Evolutionary conservation across 2,888 invertebrate genomes (phyloP).

Genomic region (Leptura quadrifasciata): DNA sequence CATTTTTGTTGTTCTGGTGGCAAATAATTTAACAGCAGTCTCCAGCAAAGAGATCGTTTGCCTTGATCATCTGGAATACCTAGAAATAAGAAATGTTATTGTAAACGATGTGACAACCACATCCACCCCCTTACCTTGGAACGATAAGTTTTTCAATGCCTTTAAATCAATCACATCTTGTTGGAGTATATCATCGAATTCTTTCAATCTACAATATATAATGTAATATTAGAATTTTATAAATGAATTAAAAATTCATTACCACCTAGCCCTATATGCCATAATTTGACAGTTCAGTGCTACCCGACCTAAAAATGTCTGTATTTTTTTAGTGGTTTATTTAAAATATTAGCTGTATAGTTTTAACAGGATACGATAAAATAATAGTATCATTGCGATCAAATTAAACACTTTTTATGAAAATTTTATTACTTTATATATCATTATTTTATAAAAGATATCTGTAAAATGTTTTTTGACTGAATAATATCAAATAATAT

Average conservation of each 20-base stretch:
- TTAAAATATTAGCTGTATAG: neutral
- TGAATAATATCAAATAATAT: constrained; percentile 40
- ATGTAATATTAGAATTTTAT: constrained; percentile 41
- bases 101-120: constrained; percentile 28
- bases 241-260: constrained; percentile 33
- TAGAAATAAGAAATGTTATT: constrained; percentile 68
- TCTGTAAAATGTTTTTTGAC: neutral
- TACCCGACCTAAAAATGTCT: constrained; percentile 18
- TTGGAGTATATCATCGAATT: constrained; percentile 84
- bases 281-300: constrained; percentile 58
- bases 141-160: constrained; percentile 82
- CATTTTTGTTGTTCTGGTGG: constrained; percentile 82
- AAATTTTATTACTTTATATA: neutral
- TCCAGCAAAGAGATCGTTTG: constrained; percentile 90
- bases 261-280: constrained; percentile 70
- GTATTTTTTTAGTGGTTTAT: neutral
- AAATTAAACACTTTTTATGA: neutral
- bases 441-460: neutral
- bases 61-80: constrained; percentile 93
- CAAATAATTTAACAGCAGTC: constrained; percentile 89
- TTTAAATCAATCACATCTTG: constrained; percentile 83
- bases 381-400: neutral
- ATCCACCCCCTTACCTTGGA: constrained; percentile 80
- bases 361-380: neutral
- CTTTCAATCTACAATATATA: constrained; percentile 81